Base-by-base conservation (phyloP, 2,888 invertebrate genomes). In the Villa cingulata region DNA sequence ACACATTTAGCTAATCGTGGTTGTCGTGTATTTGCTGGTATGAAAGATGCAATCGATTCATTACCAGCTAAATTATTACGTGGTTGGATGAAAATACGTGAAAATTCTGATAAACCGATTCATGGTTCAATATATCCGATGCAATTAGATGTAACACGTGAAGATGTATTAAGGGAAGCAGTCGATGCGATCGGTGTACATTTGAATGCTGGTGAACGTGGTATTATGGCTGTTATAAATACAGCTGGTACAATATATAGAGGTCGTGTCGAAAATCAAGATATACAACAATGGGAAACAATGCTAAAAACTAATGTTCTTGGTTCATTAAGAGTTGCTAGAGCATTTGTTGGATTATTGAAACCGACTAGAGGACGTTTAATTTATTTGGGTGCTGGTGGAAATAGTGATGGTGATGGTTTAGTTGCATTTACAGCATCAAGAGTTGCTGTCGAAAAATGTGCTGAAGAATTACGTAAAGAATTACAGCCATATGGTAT, bases 191-290 rank as follows among this genome's bases (percentile, higher is more conserved):
- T 86, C 53, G 79, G 86, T 17, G 81, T 84, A 45, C 85, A 86
- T 71, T 70, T 87, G 59, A 86, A 86, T 50, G 84, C 85, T 43
- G 85, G 86, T 37, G 85, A 86, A 71, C 84, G 86, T 62, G 86
- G 87, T 79, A 68, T 68, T 48, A 61, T 86, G 79, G 86, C 86
- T 42, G 84, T 88, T 23, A 79, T 88, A 53, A 86, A 87, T 68
- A 87, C 87, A 29, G 86, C 85, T 19, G 86, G 87, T 27, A 74
- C 82, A 56, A 80, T 81, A 49, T 80, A 81, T 49, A 78, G 81
- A 14, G 86, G 86, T 18, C 70, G 76, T 37, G 72, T 81, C 46
- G 80, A 80, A 55, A 75, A 74, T 54, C 81, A 82, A 57, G 83
- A 85, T 51, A 65, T 66, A 3, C 64, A 65, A 48, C 69, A 69